Conservation (phyloP, 37 sponge, comb jelly and placozoan genomes). For the Bolinopsis microptera region DNA sequence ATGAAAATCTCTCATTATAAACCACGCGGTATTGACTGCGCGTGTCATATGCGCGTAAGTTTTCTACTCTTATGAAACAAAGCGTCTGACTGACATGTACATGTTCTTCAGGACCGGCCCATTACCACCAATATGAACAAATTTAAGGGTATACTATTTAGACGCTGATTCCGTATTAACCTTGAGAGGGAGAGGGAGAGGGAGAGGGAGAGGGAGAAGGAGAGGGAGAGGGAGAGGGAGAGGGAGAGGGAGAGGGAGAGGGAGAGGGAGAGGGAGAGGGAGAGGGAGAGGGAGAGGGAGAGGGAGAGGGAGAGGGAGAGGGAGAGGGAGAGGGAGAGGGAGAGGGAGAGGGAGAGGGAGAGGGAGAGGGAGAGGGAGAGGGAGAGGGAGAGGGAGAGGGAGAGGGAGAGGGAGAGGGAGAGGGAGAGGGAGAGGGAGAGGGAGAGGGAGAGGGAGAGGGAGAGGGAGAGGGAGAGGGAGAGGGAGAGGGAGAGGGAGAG, state of each 20-base stretch:
- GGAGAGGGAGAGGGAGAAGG: slow-evolving; percentile 53
- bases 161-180: no score
- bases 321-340: slow-evolving; percentile 4
- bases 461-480: slow-evolving; percentile 49
- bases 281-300: slow-evolving; percentile 33
- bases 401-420: slow-evolving; percentile 68
- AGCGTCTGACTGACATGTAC: no score
- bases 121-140: no score
- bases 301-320: slow-evolving; percentile 58
- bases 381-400: slow-evolving; percentile 71
- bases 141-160: no score
- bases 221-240: slow-evolving; percentile 63
- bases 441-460: slow-evolving; percentile 50
- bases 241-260: slow-evolving; percentile 48
- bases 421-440: slow-evolving; percentile 71
- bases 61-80: no score
- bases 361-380: slow-evolving; percentile 72
- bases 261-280: slow-evolving; percentile 47
- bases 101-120: no score
- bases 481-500: slow-evolving; percentile 65
- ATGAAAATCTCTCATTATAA: no score
- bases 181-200: no score
- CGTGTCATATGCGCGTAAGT: no score
- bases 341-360: slow-evolving; percentile 70
- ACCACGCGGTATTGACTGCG: no score